Conservation (phyloP, 2,888 invertebrate genomes). For the Emmelina monodactyla region DNA sequence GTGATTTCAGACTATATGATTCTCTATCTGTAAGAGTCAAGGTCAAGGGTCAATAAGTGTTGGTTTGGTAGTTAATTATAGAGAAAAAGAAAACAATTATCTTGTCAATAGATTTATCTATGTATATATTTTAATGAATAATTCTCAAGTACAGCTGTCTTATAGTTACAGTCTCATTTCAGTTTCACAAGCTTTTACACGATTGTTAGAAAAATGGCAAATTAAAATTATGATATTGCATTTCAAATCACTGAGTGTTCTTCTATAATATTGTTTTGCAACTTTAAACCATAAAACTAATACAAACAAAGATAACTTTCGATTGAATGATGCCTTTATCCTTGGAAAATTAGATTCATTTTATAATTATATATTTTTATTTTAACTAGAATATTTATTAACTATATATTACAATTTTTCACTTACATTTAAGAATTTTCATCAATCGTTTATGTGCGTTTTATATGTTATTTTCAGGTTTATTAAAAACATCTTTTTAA, state of each 20-base stretch:
- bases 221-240: slow-evolving; percentile 38
- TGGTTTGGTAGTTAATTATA: no score
- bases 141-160: slow-evolving; percentile 59
- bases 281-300: slow-evolving; percentile 36
- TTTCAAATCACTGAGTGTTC: slow-evolving; percentile 42
- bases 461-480: slow-evolving; percentile 31
- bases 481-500: no score
- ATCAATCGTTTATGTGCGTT: slow-evolving; percentile 51
- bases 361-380: slow-evolving; percentile 63
- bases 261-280: slow-evolving; percentile 24
- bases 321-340: no score
- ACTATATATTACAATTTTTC: slow-evolving; percentile 65
- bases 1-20: no score
- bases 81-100: slow-evolving; percentile 30
- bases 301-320: slow-evolving; percentile 58
- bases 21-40: no score
- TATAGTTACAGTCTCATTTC: slow-evolving; percentile 46
- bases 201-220: slow-evolving; percentile 47
- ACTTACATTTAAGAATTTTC: slow-evolving; percentile 50
- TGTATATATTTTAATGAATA: slow-evolving; percentile 63
- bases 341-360: slow-evolving; percentile 66
- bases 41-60: no score
- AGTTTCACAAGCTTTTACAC: slow-evolving; percentile 31
- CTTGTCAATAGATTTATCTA: slow-evolving; percentile 64
- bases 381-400: slow-evolving; percentile 63